These are phyloP conservation scores for Piprites chloris DNA, from an alignment of 2,113 vertebrate genomes.

Conservation along the genomic window DNA sequence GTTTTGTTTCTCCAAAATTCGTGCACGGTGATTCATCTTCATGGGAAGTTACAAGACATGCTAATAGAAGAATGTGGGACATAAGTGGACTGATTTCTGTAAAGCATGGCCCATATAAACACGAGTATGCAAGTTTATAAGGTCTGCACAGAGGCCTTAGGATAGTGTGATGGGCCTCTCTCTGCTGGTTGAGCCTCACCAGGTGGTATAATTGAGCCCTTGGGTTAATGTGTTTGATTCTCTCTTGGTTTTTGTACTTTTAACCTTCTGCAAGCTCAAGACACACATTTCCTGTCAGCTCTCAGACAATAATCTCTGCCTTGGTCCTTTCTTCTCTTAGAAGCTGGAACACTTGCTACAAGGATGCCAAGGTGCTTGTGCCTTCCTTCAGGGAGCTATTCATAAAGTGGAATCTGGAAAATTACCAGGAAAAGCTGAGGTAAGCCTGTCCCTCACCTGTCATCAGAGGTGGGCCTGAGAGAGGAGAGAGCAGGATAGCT, in stretches of 20 bases:
- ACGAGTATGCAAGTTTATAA: background rate
- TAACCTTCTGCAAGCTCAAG: background rate
- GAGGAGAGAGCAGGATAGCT: background rate
- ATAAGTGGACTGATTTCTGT: background rate
- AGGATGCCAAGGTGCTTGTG: conserved; percentile 77
- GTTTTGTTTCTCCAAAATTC: background rate
- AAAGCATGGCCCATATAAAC: background rate
- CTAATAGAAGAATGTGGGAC: background rate
- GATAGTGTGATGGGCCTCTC: background rate
- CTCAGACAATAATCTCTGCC: background rate
- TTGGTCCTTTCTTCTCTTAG: conserved; percentile 63
- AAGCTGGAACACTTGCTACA: conserved; percentile 82
- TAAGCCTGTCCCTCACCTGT: background rate
- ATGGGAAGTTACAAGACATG: background rate
- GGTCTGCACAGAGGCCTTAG: background rate
- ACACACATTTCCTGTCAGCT: background rate
- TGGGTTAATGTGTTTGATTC: background rate
- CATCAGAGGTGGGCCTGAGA: background rate
- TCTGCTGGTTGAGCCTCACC: background rate
- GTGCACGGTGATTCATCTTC: background rate
- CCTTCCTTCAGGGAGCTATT: conserved; percentile 82
- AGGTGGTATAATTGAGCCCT: background rate
- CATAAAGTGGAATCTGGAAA: conserved; percentile 68
- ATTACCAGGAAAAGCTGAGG: conserved; percentile 74
- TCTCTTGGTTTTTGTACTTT: background rate